Evolutionary conservation across 2,888 invertebrate species (phyloP), one percentile per base, ranked within the genome.

Genomic region (Stenichneumon culpator): DNA sequence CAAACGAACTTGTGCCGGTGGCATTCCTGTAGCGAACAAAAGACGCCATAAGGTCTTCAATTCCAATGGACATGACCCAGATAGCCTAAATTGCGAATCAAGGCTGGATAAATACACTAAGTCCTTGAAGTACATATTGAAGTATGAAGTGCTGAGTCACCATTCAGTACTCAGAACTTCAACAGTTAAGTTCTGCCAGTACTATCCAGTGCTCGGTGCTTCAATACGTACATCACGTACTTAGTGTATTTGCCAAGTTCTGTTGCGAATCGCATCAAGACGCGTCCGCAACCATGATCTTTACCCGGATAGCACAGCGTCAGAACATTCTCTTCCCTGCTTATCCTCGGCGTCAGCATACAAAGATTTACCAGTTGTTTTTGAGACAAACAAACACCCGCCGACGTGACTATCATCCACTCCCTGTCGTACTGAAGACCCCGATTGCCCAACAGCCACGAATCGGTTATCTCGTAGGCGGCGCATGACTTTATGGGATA

Each of bases 401-500:
- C 95, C 9, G 96, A 95, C 90, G 96, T 97, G 7, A 98, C 95
- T 84, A 99, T 96, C 98, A 99, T 98, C 98, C 99, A 99, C 91
- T 97, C 96, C 88, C 99, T 95, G 94, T 99, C 99, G 93, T 97
- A 98, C 90, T 96, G 95, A 47, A 99, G 95, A 0, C 99, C 99
- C 90, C 96, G 96, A 0, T 94, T 90, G 14, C 96, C 97, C 78
- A 99, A 93, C 82, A 95, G 95, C 98, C 99, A 99, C 7, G 95
- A 93, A 11, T 93, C 91, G 47, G 91, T 90, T 36, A 97, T 95
- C 94, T 96, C 96, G 90, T 96, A 97, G 7, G 97, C 96, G 0
- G 96, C 98, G 94, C 99, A 99, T 0, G 99, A 99, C 94, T 99
- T 99, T 6, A 99, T 95, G 0, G 99, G 99, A 93, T 97, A 99